These are phyloP conservation scores for Gallinago stenura DNA, from an alignment of 2,797 vertebrate genomes.

Conservation along the genomic window DNA sequence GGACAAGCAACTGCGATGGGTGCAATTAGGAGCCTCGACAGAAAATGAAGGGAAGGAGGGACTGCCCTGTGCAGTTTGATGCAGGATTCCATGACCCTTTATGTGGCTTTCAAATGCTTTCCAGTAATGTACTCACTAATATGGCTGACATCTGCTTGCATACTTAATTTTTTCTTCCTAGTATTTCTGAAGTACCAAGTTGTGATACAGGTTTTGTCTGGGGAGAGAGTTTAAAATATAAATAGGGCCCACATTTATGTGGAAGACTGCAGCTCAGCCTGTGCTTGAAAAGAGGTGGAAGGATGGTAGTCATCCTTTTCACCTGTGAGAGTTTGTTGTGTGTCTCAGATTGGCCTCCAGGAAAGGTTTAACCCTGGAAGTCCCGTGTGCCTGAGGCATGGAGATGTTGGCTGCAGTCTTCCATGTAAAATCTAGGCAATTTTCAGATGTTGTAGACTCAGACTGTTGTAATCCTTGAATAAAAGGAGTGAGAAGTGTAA, in stretches of 20 bases:
- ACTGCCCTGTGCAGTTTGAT: not conserved
- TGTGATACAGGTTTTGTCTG: not conserved
- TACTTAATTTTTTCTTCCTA: not conserved
- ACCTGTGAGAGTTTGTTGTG: not conserved
- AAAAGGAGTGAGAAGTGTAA: not conserved
- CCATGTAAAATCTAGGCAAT: not conserved
- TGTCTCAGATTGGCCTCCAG: not conserved
- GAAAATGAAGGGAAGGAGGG: not conserved
- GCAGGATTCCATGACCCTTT: not conserved
- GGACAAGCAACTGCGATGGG: not conserved
- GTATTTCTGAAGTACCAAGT: not conserved
- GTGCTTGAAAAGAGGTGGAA: not conserved
- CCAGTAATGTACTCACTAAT: not conserved
- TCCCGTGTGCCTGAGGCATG: not conserved
- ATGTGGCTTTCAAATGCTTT: not conserved
- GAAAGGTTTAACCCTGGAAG: not conserved
- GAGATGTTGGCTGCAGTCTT: not conserved
- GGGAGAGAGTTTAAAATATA: not conserved
- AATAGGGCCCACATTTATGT: not conserved
- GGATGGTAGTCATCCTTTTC: not conserved
- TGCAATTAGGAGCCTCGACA: not conserved
- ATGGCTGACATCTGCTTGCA: not conserved
- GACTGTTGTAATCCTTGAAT: not conserved
- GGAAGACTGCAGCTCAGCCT: not conserved
- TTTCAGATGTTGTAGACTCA: not conserved